Base-by-base conservation (phyloP, 37 sponge, comb jelly and placozoan genomes). In the Ianthella basta region DNA sequence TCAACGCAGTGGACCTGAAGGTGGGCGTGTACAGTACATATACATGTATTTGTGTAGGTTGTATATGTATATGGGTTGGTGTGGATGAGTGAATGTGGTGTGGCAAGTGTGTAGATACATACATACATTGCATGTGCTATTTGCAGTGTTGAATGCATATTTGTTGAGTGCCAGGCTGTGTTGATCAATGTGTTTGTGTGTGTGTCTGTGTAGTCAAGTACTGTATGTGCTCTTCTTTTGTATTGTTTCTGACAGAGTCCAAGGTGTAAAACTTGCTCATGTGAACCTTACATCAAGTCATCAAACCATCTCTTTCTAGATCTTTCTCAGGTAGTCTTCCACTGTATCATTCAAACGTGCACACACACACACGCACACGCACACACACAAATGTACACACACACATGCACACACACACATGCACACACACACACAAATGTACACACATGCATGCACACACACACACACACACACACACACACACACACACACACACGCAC, bases 221-320 rank as follows among this genome's bases (percentile, higher is more conserved):
- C 21, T 12, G 41, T 63, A 14, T 82, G 1, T 61, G 32, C 19
- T 23, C 39, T 53, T 24, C 44, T 21, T 59, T 1, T 27, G 16
- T 15, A 25, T 63, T 36, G 20, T 63, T 34, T 55, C 21, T 27
- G 0, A 4, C 30, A 88, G 89, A 66, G 38, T 41, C 99, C 99
- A 30, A 81, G 92, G 0, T 99, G 99, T 72, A 96, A 97, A 68
- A 60, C 97, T 12, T 99, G 99, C 66, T 79, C 88, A 21, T 79
- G 40, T 18, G n/a, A 80, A 1, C 99, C 99, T 23, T 53, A 63
- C 23, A 80, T 91, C 21, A 93, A 93, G 72, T 69, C 91, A 16
- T 97, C 97, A 21, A 44, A 91, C 34, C 99, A 99, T 64, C 56
- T 99, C 33, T 99, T 99, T 59, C 86, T 99, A 35, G 96, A 99